Percentiles rank a stretch among this genome's conserved stretches.
Conservation (phyloP, 2,113 vertebrate genomes). For the Diglossa brunneiventris region DNA sequence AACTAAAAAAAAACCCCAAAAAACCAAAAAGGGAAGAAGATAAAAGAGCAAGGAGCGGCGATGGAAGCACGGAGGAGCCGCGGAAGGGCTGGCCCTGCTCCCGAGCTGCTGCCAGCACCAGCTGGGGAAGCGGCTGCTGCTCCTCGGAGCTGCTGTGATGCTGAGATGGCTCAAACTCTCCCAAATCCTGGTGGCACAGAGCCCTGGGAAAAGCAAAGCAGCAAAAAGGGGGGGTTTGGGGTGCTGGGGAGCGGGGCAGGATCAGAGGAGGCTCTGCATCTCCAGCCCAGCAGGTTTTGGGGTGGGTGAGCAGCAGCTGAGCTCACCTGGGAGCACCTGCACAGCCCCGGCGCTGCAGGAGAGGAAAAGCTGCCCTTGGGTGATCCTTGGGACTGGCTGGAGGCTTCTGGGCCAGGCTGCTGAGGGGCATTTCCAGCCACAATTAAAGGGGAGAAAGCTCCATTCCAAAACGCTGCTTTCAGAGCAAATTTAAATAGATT, state of each 20-base stretch:
- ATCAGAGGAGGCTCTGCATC: not conserved
- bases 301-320: not conserved
- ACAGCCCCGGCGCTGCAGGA: accelerated
- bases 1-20: not conserved
- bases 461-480: accelerated
- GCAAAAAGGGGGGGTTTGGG: not conserved
- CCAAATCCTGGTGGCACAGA: accelerated
- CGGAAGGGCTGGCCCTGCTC: not conserved
- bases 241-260: not conserved
- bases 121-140: not conserved
- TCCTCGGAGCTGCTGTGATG: not conserved
- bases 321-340: not conserved
- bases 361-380: not conserved
- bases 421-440: accelerated
- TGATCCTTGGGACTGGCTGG: accelerated
- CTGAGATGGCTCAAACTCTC: accelerated
- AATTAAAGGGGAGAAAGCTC: accelerated
- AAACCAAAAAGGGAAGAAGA: accelerated
- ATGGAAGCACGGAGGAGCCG: not conserved
- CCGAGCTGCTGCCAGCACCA: not conserved
- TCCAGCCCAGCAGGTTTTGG: not conserved
- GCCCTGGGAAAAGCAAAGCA: not conserved
- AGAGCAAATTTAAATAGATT: not conserved
- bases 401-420: not conserved
- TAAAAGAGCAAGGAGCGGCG: not conserved